phyloP scores from a whole-genome alignment of 2,113 vertebrate species.

The Gymnogyps californianus region DNA sequence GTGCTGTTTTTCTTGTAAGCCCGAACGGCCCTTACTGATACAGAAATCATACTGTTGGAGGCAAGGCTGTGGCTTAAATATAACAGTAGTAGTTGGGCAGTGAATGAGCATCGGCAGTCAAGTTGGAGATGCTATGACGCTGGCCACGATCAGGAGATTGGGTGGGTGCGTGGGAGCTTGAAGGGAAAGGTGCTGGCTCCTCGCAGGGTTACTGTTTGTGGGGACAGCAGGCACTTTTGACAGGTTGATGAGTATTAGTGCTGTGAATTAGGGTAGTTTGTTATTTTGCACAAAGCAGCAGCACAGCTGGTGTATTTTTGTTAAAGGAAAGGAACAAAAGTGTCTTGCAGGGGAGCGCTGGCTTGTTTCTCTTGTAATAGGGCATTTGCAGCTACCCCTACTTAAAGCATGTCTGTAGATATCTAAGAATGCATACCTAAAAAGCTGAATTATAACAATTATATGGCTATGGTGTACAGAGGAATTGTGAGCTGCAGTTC shows the following conservation, averaged over 20 bases:
- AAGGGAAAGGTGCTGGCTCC: neutral
- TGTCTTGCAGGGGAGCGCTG: neutral
- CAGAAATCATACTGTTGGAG: neutral
- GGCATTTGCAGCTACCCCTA: neutral
- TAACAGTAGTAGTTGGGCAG: neutral
- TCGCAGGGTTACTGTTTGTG: neutral
- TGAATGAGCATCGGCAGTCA: fast-evolving
- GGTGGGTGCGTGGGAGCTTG: neutral
- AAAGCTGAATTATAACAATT: neutral
- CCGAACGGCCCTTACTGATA: neutral
- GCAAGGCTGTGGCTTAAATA: neutral
- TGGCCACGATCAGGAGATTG: fast-evolving
- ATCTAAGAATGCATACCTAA: neutral
- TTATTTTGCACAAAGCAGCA: neutral
- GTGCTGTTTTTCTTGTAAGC: neutral
- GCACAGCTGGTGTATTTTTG: neutral
- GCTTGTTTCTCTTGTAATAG: neutral
- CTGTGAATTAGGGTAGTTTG: neutral
- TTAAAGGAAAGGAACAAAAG: neutral
- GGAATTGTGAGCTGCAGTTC: neutral
- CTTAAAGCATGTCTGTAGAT: neutral
- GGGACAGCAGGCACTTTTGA: neutral
- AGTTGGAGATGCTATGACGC: neutral
- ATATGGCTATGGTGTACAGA: neutral
- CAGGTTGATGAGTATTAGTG: neutral